These are phyloP conservation scores for Cotesia typhae DNA, from an alignment of 1,140 invertebrate genomes.

Conservation along the genomic window DNA sequence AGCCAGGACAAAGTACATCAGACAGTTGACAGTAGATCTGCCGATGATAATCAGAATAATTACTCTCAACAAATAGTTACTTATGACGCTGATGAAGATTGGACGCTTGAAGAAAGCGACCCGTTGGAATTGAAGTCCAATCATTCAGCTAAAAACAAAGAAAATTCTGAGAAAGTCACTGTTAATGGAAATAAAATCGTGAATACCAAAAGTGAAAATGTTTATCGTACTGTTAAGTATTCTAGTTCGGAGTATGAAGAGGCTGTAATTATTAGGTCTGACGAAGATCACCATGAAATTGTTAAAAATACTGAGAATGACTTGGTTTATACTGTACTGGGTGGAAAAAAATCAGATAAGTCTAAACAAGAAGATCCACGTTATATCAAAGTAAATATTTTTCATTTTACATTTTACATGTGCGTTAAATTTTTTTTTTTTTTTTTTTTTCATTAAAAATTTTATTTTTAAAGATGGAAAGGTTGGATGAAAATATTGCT, in stretches of 20 bases:
- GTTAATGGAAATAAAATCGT: constrained; percentile 19
- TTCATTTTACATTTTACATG: constrained; percentile 1
- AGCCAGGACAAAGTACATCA: constrained; percentile 33
- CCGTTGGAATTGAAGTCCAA: constrained; percentile 37
- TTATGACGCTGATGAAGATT: constrained; percentile 59
- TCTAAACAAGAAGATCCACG: constrained; percentile 44
- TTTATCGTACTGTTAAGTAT: constrained; percentile 9
- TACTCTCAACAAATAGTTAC: constrained; percentile 46
- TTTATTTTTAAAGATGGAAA: constrained; percentile 52
- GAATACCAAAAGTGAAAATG: not conserved
- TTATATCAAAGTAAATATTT: constrained; percentile 52
- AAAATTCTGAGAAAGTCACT: constrained; percentile 22
- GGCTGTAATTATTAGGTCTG: constrained; percentile 20
- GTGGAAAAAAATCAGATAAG: constrained; percentile 55
- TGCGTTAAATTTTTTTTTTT: not conserved
- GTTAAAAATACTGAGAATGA: constrained; percentile 60
- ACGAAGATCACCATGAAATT: constrained; percentile 52
- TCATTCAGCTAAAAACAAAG: not conserved
- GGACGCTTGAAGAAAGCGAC: constrained; percentile 60
- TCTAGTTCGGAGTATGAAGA: constrained; percentile 18
- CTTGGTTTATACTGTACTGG: constrained; percentile 61
- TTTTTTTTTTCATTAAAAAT: not conserved
- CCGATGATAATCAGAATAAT: constrained; percentile 31
- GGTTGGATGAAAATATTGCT: constrained; percentile 52
- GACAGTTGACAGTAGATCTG: constrained; percentile 27